phyloP scores from a whole-genome alignment of 2,888 invertebrate genomes.

The Tinea semifulvella region DNA sequence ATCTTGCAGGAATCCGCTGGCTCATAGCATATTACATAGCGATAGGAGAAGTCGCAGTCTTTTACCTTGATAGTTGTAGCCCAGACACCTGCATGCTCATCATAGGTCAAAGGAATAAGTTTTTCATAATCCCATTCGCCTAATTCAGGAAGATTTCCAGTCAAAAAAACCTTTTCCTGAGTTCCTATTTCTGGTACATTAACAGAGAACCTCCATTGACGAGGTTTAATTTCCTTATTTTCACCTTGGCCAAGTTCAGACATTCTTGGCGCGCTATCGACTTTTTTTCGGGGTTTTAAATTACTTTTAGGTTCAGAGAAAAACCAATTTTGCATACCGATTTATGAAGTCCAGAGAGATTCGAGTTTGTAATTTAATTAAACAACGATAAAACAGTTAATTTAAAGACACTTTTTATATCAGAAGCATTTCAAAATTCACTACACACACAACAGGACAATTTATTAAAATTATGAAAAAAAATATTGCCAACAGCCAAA shows the following conservation, averaged over 20 bases:
- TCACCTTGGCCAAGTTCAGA: background rate
- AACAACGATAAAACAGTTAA: too few species aligned
- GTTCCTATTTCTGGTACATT: constrained; percentile 59
- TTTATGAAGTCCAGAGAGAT: too few species aligned
- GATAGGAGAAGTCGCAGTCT: constrained; percentile 72
- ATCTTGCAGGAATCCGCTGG: constrained; percentile 69
- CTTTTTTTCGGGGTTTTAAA: constrained; percentile 28
- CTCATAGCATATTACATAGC: constrained; percentile 79
- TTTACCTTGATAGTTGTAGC: constrained; percentile 71
- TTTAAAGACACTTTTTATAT: too few species aligned
- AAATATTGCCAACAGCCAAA: too few species aligned
- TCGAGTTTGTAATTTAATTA: too few species aligned
- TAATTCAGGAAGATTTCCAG: constrained; percentile 72
- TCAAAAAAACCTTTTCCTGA: constrained; percentile 74
- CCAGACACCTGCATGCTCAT: constrained; percentile 65
- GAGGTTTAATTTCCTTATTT: constrained; percentile 29
- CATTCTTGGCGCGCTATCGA: background rate
- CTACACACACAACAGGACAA: too few species aligned
- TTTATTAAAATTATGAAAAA: too few species aligned
- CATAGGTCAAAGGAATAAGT: constrained; percentile 63
- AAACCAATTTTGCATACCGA: constrained; percentile 72
- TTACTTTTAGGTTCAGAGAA: constrained; percentile 57
- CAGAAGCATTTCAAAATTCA: too few species aligned
- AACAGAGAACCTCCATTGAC: constrained; percentile 53
- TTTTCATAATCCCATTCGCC: constrained; percentile 76